Percentiles rank a stretch among this genome's conserved stretches.
Conservation (phyloP, 2,113 vertebrate genomes). For the Ailuropoda melanoleuca region DNA sequence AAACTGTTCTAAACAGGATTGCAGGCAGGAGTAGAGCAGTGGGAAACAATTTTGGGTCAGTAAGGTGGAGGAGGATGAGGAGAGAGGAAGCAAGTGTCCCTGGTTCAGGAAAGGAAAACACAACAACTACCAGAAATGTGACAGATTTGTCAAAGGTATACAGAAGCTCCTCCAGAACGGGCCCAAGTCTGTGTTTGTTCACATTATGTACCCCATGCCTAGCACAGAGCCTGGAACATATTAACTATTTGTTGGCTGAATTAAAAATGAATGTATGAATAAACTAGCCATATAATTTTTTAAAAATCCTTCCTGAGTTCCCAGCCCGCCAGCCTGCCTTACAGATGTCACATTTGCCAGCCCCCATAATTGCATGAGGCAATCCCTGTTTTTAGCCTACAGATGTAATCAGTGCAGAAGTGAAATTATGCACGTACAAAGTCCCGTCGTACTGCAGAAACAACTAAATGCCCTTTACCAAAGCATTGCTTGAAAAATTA, state of each 20-base stretch:
- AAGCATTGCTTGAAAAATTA: neutral
- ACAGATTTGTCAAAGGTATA: neutral
- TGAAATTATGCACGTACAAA: neutral
- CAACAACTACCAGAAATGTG: neutral
- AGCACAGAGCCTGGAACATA: neutral
- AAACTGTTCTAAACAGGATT: neutral
- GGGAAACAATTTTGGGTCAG: neutral
- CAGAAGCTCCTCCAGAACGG: neutral
- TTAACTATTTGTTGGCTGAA: neutral
- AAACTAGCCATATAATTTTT: neutral
- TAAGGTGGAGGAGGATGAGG: neutral
- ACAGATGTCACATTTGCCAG: neutral
- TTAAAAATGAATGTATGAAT: neutral
- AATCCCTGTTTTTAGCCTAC: neutral
- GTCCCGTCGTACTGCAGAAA: neutral
- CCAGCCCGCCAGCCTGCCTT: neutral
- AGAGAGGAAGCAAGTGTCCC: neutral
- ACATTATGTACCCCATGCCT: neutral
- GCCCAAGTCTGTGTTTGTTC: neutral
- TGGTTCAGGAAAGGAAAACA: neutral
- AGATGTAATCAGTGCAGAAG: neutral
- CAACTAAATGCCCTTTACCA: neutral
- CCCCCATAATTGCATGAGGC: neutral
- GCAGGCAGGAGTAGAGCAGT: neutral
- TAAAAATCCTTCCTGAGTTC: neutral